Base-by-base conservation (phyloP, 92 coral and sea anemone genomes). In the Siderastrea siderea region DNA sequence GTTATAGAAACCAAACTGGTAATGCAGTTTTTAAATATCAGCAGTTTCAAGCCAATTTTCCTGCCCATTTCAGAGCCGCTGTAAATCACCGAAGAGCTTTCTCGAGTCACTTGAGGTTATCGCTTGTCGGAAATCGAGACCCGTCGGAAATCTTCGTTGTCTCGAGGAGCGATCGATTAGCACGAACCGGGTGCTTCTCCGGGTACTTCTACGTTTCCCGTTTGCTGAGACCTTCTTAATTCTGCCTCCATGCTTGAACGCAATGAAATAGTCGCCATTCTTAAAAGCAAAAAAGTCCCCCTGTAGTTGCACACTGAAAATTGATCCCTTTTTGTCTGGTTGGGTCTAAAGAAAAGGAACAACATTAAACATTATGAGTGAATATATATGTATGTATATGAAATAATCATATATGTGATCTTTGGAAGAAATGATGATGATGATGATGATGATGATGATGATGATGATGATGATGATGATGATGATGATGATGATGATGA, bases 61-160 rank as follows among this genome's bases (percentile, higher is more conserved):
- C 7, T 57, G 61, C 13, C 61, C 9, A 65, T 26, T 11, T 52
- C 44, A 17, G 15, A 15, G 71, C 47, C 71, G 57, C 45, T 54
- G 62, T 17, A 54, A 9, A 51, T 53, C 47, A 50, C 78, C 60
- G 10, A 73, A 73, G 46, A 50, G 60, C 14, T 51, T 15, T 71
- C 76, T 49, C 6, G 19, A 49, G 57, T 49, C 55, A 47, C 76
- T 71, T 5, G 16, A 10, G 16, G 55, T 9, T 26, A 16, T 26
- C 55, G 47, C 4, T 83, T 14, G 78, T 17, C 13, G 11, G 16
- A 55, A 70, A 19, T 15, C 50, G 48, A 57, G 2, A 46, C 11
- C 71, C 5, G 87, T 12, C 80, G 74, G 81, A 59, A 60, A 43
- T 62, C 87, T 61, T 74, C 87, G 80, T 60, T 74, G 73, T 11